Conservation (phyloP, 2,797 vertebrate species). For the Naso thynnoides region DNA sequence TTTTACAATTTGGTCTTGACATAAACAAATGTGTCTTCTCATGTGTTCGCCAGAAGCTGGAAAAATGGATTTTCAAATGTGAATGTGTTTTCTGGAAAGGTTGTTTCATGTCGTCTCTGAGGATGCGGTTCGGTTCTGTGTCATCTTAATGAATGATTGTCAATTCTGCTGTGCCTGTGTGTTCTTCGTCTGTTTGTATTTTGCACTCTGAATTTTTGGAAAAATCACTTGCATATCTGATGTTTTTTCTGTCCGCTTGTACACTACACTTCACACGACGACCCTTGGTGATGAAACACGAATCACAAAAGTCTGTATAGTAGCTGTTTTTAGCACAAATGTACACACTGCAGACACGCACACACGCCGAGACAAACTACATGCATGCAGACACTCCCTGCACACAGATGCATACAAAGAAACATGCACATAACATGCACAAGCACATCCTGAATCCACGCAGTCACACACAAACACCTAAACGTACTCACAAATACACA, state of each 20-base stretch:
- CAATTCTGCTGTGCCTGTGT: constrained; percentile 81
- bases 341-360: constrained; percentile 29
- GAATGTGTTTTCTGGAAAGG: constrained; percentile 67
- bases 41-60: constrained; percentile 27
- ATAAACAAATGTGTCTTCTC: constrained; percentile 33
- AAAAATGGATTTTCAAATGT: constrained; percentile 64
- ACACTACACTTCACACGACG: constrained; percentile 43
- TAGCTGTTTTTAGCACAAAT: constrained; percentile 66
- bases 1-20: constrained; percentile 25
- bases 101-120: constrained; percentile 67
- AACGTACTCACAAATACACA: constrained; percentile 14
- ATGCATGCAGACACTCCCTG: constrained; percentile 28
- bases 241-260: constrained; percentile 68
- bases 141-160: constrained; percentile 81
- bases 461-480: background rate
- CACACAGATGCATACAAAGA: background rate
- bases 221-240: constrained; percentile 67
- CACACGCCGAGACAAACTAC: constrained; percentile 7
- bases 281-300: constrained; percentile 43
- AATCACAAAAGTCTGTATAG: constrained; percentile 76
- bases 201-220: constrained; percentile 78
- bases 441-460: constrained; percentile 23
- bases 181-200: constrained; percentile 80
- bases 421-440: constrained; percentile 31
- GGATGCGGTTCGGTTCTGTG: constrained; percentile 67